phyloP scores from a whole-genome alignment of 2,113 vertebrate species.

The Argyrosomus japonicus region DNA sequence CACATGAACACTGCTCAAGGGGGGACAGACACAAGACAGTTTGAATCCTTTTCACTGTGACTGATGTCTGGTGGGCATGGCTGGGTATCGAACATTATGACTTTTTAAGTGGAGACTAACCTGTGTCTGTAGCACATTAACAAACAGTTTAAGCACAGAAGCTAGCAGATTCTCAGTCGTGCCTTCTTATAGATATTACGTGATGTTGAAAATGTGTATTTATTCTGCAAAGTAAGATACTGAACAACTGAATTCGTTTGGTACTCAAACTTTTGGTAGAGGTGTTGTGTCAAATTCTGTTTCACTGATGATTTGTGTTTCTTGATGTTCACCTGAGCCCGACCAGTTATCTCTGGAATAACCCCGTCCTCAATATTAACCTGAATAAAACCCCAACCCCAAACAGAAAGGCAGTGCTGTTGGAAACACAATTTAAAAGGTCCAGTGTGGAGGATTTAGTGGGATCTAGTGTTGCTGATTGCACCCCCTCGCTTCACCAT shows the following conservation, averaged over 20 bases:
- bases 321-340: background rate
- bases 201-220: background rate
- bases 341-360: background rate
- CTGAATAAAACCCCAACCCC: background rate
- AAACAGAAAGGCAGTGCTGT: background rate
- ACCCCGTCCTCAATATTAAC: background rate
- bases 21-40: background rate
- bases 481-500: no score
- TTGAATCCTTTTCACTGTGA: background rate
- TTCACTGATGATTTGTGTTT: background rate
- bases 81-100: background rate
- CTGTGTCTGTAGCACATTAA: background rate
- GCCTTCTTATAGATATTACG: background rate
- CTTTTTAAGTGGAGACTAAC: background rate
- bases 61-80: background rate
- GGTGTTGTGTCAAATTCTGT: slow-evolving; percentile 1
- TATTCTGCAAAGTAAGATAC: background rate
- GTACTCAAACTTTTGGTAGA: background rate
- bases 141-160: background rate
- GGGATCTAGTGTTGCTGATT: no score
- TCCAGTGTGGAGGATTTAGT: no score
- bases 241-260: background rate
- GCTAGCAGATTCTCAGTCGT: background rate
- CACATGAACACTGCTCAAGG: no score
- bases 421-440: background rate